Base-by-base conservation (phyloP, 2,888 invertebrate species). In the Scelioninae gen. 1 region DNA sequence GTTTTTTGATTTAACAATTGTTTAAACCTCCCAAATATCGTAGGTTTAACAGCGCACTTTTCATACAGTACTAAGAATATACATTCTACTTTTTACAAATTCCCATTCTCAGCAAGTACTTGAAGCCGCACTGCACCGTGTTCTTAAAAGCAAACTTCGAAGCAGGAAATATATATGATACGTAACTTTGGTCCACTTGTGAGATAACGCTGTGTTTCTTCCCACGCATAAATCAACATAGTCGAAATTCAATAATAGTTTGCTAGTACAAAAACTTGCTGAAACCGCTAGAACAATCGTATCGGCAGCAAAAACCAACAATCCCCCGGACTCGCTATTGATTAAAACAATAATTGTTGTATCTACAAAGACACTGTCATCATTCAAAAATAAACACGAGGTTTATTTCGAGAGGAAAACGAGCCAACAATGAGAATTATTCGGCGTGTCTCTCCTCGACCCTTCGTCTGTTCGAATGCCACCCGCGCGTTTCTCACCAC, bases 401-500 rank as follows among this genome's bases (percentile, higher is more conserved):
- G 76, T 68, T 58, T 58, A 80, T 80, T 83, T 83, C 62, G 74
- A 77, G 74, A 80, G 56, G 56, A 77, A 68, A 80, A 80, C 80
- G 80, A 83, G 68, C 72, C 66, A 80, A 83, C 80, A 77, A 80
- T 80, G 83, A 80, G 83, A 83, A 80, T 83, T 83, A 83, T 80
- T 83, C 74, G 83, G 77, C 79, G 83, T 76, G 79, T 83, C 71
- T 82, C 71, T 55, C 13, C 60, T 65, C 80, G 79, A 84, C 81
- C 81, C 82, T 60, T 80, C 77, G 78, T 78, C 74, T 60, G 66
- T 78, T 75, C 77, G 78, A 79, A 23, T 82, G 79, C 87, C 89
- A 88, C 85, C 88, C 87, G 88, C 84, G 84, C 76, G 85, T 87
- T 88, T 88, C 89, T 88, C 87, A 88, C 88, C 87, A 81, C 76